Conservation (phyloP, 2,888 invertebrate genomes). For the Amorpha juglandis region DNA sequence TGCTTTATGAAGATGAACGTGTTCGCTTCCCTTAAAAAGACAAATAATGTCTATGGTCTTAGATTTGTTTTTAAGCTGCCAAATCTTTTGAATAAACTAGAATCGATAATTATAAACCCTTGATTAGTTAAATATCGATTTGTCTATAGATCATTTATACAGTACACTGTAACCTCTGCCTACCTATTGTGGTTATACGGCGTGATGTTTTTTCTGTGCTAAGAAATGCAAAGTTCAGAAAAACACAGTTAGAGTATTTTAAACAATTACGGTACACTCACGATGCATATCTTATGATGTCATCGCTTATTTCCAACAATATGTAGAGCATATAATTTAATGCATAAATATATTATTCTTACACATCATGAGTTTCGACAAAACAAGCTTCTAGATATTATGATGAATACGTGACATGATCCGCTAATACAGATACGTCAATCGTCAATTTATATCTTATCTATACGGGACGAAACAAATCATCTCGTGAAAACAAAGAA, state of each 20-base stretch:
- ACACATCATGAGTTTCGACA: slow-evolving; percentile 8
- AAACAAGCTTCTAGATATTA: slow-evolving; percentile 9
- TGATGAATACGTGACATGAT: neutral
- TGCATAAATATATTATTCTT: neutral
- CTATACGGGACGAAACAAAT: neutral
- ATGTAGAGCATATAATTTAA: neutral
- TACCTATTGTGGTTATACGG: too few species aligned
- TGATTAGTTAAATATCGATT: too few species aligned
- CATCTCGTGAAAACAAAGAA: neutral
- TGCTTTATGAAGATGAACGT: too few species aligned
- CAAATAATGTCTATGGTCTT: too few species aligned
- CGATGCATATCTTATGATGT: neutral
- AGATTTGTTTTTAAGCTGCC: too few species aligned
- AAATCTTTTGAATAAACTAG: too few species aligned
- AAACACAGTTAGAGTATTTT: neutral
- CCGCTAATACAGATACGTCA: neutral
- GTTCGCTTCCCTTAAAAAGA: too few species aligned
- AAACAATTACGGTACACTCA: neutral
- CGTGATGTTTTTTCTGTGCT: too few species aligned
- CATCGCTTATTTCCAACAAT: neutral
- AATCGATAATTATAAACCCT: too few species aligned
- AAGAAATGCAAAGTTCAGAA: neutral
- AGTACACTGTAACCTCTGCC: too few species aligned
- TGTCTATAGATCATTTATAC: too few species aligned
- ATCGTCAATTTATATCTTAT: neutral